Percentiles rank a stretch among this genome's conserved stretches.
Conservation (phyloP, 2,797 vertebrate genomes). For the Momotus momota region DNA sequence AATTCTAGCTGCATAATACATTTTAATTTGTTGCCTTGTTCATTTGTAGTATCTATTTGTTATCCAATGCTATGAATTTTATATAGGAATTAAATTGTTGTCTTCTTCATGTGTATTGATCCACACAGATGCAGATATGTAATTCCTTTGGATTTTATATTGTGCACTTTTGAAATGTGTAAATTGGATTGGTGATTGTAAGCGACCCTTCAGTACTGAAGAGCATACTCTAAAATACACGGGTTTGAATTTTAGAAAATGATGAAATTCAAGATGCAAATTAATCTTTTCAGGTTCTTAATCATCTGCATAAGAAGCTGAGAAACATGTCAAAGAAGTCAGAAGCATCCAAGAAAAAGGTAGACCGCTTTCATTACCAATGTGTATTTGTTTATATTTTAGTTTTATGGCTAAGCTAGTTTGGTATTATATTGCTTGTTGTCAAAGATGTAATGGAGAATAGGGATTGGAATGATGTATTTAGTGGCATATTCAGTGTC, state of each 20-base stretch:
- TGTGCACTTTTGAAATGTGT: background rate
- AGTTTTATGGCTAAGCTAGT: background rate
- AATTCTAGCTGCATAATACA: background rate
- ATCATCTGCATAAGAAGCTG: slow-evolving; percentile 95
- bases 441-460: background rate
- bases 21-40: background rate
- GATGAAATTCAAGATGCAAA: background rate
- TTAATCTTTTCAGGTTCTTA: slow-evolving; percentile 89
- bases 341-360: slow-evolving; percentile 98
- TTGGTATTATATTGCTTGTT: background rate
- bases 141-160: background rate
- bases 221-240: background rate
- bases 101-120: background rate
- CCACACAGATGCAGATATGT: background rate
- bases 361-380: slow-evolving; percentile 69
- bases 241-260: background rate
- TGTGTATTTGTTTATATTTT: background rate
- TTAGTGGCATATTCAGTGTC: background rate
- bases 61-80: background rate
- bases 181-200: background rate
- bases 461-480: background rate
- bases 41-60: background rate
- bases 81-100: background rate
- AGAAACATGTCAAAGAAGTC: slow-evolving; percentile 98
- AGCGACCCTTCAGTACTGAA: background rate